A percentile compares a stretch with the other conserved stretches of the same genome.
These are phyloP conservation scores for Sinodicranocentrus sp. DNA, from an alignment of 2,888 invertebrate genomes.

Conservation along the genomic window DNA sequence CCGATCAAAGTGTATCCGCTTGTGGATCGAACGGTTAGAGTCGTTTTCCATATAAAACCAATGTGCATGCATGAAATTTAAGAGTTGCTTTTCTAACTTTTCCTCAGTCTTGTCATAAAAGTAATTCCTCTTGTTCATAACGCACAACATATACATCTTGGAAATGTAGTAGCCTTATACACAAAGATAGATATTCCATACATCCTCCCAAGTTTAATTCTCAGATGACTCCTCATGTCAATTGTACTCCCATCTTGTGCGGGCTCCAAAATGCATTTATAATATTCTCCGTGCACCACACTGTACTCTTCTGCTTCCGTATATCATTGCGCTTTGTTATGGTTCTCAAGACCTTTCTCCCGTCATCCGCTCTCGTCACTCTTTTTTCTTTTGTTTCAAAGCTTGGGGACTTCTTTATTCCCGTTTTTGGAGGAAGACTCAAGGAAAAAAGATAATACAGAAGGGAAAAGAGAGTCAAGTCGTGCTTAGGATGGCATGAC, in stretches of 20 bases:
- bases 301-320: slow-evolving; percentile 10
- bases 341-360: slow-evolving; percentile 43
- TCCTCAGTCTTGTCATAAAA: slow-evolving; percentile 21
- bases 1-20: too few relatives aligned
- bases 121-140: slow-evolving; percentile 26
- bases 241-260: slow-evolving; percentile 24
- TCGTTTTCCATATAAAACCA: too few relatives aligned
- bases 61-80: too few relatives aligned
- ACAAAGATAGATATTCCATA: slow-evolving; percentile 16
- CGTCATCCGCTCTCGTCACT: slow-evolving; percentile 63
- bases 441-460: slow-evolving; percentile 36
- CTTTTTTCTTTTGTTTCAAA: slow-evolving; percentile 53
- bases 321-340: slow-evolving; percentile 30
- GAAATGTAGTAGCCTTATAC: not conserved
- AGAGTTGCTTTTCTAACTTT: not conserved
- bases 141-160: not conserved
- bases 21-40: too few relatives aligned
- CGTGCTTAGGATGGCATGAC: slow-evolving; percentile 52
- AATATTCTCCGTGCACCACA: slow-evolving; percentile 22
- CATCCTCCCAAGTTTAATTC: slow-evolving; percentile 54
- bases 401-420: slow-evolving; percentile 56
- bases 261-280: slow-evolving; percentile 43
- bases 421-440: slow-evolving; percentile 21
- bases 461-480: slow-evolving; percentile 41
- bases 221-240: slow-evolving; percentile 55